Conservation (phyloP, 35 echinoderm and acorn worm species). For the Stichopus chloronotus region DNA sequence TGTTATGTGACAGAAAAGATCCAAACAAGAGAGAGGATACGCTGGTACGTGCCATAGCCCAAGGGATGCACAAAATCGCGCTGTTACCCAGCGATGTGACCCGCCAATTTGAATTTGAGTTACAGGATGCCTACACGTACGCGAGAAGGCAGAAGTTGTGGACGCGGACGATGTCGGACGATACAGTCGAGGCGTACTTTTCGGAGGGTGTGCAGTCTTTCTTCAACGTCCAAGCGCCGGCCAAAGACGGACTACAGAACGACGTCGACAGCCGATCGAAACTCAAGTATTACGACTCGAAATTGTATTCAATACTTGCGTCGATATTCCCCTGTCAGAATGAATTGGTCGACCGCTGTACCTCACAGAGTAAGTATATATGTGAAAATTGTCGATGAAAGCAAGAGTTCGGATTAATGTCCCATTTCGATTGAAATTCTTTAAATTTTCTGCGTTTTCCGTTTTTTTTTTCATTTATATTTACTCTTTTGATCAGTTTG, state of each 20-base stretch:
- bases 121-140: constrained; percentile 47
- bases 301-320: constrained; percentile 37
- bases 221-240: constrained; percentile 51
- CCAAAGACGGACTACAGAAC: constrained; percentile 28
- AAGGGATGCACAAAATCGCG: constrained; percentile 62
- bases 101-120: constrained; percentile 15
- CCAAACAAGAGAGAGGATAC: constrained; percentile 60
- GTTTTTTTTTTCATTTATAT: no score
- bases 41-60: constrained; percentile 48
- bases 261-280: constrained; percentile 45
- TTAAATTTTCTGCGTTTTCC: no score
- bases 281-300: constrained; percentile 55
- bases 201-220: constrained; percentile 64
- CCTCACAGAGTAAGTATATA: constrained; percentile 42
- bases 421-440: no score
- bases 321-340: constrained; percentile 65
- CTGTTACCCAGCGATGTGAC: neutral
- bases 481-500: no score
- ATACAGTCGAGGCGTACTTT: constrained; percentile 65
- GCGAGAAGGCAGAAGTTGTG: constrained; percentile 39
- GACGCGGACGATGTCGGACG: constrained; percentile 11
- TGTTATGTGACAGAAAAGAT: constrained; percentile 50
- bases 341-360: constrained; percentile 58
- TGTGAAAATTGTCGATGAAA: neutral
- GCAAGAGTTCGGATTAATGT: no score